These are phyloP conservation scores for Heterodera schachtii DNA, from an alignment of 1,140 invertebrate genomes.

Conservation along the genomic window DNA sequence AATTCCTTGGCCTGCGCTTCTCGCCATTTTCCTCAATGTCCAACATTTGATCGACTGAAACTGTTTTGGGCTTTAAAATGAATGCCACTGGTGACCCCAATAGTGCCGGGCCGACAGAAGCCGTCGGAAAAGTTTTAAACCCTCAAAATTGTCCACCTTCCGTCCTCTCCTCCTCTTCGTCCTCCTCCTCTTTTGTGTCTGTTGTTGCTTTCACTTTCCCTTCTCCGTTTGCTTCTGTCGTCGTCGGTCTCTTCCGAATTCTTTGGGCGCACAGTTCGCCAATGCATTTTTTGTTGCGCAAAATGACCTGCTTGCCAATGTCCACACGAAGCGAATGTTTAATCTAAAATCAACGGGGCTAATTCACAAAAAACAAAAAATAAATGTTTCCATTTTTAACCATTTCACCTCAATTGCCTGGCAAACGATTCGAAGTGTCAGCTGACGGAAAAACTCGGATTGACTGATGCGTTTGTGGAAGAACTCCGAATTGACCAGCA, in stretches of 20 bases:
- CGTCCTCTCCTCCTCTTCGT: too few species aligned
- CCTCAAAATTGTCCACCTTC: too few species aligned
- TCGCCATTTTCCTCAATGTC: neutral
- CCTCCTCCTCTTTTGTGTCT: too few species aligned
- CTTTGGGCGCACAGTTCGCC: neutral
- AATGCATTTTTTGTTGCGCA: neutral
- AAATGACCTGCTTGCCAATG: neutral
- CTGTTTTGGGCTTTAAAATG: too few species aligned
- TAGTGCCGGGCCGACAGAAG: too few species aligned
- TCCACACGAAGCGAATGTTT: neutral
- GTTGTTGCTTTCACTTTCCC: too few species aligned
- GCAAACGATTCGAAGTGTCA: slow-evolving; percentile 25
- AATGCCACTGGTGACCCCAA: too few species aligned
- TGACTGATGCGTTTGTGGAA: slow-evolving; percentile 37
- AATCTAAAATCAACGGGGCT: neutral
- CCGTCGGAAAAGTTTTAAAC: too few species aligned
- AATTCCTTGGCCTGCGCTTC: slow-evolving; percentile 36
- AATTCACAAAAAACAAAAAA: too few species aligned
- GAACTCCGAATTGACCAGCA: slow-evolving; percentile 38
- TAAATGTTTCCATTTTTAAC: too few species aligned
- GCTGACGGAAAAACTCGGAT: slow-evolving; percentile 44
- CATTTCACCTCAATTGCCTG: slow-evolving; percentile 22
- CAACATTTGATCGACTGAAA: too few species aligned
- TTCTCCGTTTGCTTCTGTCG: too few species aligned
- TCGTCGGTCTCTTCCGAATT: neutral